phyloP scores from a whole-genome alignment of 2,888 invertebrate genomes.

The Plemyria rubiginata region DNA sequence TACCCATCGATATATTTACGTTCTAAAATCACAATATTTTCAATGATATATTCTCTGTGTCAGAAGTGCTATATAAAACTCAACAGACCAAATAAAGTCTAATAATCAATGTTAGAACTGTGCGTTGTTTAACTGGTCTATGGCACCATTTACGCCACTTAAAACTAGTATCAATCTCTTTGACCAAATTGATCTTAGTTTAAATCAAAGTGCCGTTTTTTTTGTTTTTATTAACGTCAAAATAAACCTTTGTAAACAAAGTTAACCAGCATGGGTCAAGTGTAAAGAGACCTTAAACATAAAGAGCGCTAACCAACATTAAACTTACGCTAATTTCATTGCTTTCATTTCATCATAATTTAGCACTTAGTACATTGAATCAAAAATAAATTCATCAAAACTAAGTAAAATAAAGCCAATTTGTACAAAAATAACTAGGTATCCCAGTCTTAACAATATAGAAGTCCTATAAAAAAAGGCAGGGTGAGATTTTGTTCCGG shows the following conservation, averaged over 20 bases:
- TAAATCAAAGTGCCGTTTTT: not conserved
- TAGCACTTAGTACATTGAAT: constrained; percentile 53
- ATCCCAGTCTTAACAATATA: constrained; percentile 60
- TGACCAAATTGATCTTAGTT: constrained; percentile 22
- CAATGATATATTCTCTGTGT: constrained; percentile 62
- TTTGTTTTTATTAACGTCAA: not conserved
- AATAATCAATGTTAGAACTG: constrained; percentile 15
- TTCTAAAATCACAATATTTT: constrained; percentile 73
- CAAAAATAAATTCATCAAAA: constrained; percentile 44
- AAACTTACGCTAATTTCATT: constrained; percentile 61
- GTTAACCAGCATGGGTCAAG: constrained; percentile 14
- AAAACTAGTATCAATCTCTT: constrained; percentile 39
- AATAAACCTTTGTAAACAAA: constrained; percentile 9
- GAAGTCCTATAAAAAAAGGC: constrained; percentile 34
- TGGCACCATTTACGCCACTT: constrained; percentile 40
- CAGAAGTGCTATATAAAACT: constrained; percentile 29
- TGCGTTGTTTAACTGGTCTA: constrained; percentile 25
- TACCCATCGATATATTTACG: constrained; percentile 71
- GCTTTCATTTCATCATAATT: constrained; percentile 60
- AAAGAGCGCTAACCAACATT: constrained; percentile 44
- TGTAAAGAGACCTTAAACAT: constrained; percentile 44
- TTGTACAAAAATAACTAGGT: constrained; percentile 44
- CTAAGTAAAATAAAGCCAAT: constrained; percentile 58
- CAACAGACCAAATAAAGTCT: constrained; percentile 11
- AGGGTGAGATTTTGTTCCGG: constrained; percentile 27